Base-by-base conservation (phyloP, 2,113 vertebrate genomes). In the Leucosticte australis region DNA sequence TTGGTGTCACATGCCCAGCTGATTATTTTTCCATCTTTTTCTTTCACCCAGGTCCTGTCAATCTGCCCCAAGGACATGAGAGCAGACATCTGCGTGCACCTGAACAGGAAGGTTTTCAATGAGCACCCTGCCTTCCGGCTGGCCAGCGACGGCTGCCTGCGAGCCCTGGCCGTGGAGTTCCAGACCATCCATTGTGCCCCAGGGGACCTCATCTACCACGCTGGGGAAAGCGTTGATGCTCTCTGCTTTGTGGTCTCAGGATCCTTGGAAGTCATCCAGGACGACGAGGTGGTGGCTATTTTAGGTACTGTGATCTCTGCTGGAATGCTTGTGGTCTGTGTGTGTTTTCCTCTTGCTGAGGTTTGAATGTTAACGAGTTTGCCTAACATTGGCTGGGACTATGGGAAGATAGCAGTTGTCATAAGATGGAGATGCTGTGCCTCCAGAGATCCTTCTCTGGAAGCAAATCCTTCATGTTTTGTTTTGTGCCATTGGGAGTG, bases 51-150 rank as follows among this genome's bases (percentile, higher is more conserved):
- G 99, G 99, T 99, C 42, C 98, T 99, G 41, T 99, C 99, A 22
- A 99, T 99, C 95, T 99, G 99, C 97, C 99, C 99, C 23, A 99
- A 99, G 94, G 99, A 99, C 96, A 99, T 99, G 99, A 98, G 99
- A 83, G 99, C 99, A 2, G 99, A 99, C 95, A 99, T 99, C 96
- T 99, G 99, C 0, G 99, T 99, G 80, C 99, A 99, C 89, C 98
- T 99, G 71, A 99, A 99, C 98, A 97, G 99, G 39, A 99, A 99
- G 73, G 99, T 99, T 81, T 99, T 99, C 83, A 99, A 99, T 1
- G 99, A 99, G 77, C 99, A 99, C 87, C 99, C 99, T 4, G 99
- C 99, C 15, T 99, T 99, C 94, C 98, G 99, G 30, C 95, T 99
- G 90, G 99, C 99, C 68, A 99, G 99, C 1, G 99, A 99, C 15